Evolutionary conservation across 2,888 invertebrate species (phyloP).

Genomic region (Mythimna impura): DNA sequence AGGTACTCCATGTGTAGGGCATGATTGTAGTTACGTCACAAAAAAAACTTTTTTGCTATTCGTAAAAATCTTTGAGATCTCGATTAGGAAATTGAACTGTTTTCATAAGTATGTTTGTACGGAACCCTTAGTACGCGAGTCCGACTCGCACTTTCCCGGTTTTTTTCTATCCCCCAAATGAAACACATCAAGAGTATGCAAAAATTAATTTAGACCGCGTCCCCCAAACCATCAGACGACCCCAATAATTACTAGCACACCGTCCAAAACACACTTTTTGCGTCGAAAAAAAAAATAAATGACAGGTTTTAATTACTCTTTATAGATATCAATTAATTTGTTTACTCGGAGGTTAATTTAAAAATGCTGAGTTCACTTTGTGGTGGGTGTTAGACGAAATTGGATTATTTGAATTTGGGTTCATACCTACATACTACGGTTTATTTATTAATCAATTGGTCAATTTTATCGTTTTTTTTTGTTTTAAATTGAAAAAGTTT

Average conservation of each 20-base stretch:
- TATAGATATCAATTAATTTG: constrained; percentile 59
- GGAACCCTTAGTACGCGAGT: no score
- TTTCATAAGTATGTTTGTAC: no score
- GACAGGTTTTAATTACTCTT: constrained; percentile 55
- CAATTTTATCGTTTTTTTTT: constrained; percentile 19
- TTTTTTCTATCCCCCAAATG: constrained; percentile 18
- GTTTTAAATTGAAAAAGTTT: constrained; percentile 40
- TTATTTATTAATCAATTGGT: constrained; percentile 51
- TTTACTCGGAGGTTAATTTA: constrained; percentile 56
- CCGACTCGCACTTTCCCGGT: no score
- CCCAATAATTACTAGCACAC: constrained; percentile 56
- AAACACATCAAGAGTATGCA: constrained; percentile 8
- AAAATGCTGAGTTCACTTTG: constrained; percentile 30
- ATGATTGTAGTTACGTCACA: no score
- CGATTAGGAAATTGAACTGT: no score
- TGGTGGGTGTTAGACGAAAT: constrained; percentile 32
- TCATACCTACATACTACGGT: constrained; percentile 3
- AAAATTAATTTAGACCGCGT: constrained; percentile 41
- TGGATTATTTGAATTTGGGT: constrained; percentile 37
- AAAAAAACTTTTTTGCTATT: no score
- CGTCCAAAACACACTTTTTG: constrained; percentile 12
- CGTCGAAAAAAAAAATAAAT: constrained; percentile 47
- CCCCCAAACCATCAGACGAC: constrained; percentile 24
- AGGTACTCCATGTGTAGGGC: no score
- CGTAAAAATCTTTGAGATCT: no score